A percentile compares a stretch with the other conserved stretches of the same genome.
Evolutionary conservation across 2,797 vertebrate species (phyloP).

Genomic region (Diplodus puntazzo): DNA sequence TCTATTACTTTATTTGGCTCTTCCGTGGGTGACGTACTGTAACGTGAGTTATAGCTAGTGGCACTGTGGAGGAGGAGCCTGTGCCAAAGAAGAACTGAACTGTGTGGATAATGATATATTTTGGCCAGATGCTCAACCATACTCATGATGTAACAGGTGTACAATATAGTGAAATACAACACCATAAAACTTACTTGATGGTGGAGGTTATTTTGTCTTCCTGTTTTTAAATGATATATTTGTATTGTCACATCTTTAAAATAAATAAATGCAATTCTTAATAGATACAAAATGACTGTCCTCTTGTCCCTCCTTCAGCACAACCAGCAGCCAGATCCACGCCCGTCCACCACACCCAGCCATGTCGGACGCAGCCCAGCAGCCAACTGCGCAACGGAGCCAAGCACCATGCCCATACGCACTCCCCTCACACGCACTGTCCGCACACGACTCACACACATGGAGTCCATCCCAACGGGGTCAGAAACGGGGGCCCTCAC

Average conservation of each 20-base stretch:
- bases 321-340: constrained; percentile 89
- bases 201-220: neutral
- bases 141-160: neutral
- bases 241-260: neutral
- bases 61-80: no score
- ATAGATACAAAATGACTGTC: constrained; percentile 11
- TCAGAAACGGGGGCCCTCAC: constrained; percentile 78
- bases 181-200: neutral
- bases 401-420: constrained; percentile 71
- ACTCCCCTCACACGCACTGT: constrained; percentile 74
- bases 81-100: no score
- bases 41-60: no score
- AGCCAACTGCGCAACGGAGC: constrained; percentile 85
- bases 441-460: constrained; percentile 67
- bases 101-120: no score
- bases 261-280: no score
- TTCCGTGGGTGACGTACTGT: no score
- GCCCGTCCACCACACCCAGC: constrained; percentile 69
- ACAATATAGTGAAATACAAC: neutral
- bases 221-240: constrained; percentile 1
- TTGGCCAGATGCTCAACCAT: no score
- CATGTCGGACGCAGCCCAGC: constrained; percentile 81
- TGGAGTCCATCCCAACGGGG: constrained; percentile 73
- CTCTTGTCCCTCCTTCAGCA: constrained; percentile 79
- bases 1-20: no score